Evolutionary conservation across 2,888 invertebrate species (phyloP).

Genomic region (Clitarchus hookeri): DNA sequence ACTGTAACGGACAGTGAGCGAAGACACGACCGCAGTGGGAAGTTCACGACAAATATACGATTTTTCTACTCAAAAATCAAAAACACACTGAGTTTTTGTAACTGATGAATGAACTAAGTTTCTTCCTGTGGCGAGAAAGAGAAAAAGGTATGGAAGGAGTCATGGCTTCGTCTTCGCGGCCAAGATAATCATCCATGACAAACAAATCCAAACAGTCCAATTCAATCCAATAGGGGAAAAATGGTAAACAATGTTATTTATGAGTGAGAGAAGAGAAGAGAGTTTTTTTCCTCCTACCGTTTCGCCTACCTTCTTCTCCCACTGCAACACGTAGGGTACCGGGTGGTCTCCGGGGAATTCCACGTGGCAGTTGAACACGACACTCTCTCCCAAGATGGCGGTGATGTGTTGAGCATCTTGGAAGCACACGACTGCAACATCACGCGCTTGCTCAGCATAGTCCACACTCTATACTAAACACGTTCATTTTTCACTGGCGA

Average conservation of each 20-base stretch:
- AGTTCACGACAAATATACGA: too few relatives aligned
- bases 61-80: too few relatives aligned
- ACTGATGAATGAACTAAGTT: background rate
- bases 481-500: too few relatives aligned
- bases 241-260: constrained; percentile 19
- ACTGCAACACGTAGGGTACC: constrained; percentile 97
- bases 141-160: background rate
- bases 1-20: too few relatives aligned
- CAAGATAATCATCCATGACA: constrained; percentile 15
- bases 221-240: constrained; percentile 17
- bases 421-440: constrained; percentile 69
- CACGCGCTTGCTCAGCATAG: background rate
- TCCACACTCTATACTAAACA: too few relatives aligned
- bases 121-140: background rate
- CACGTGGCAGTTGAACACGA: constrained; percentile 97
- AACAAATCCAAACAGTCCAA: constrained; percentile 24
- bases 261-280: constrained; percentile 24
- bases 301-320: constrained; percentile 99
- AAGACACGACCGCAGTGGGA: too few relatives aligned
- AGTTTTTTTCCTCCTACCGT: constrained; percentile 69
- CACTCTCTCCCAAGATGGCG: constrained; percentile 95
- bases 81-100: too few relatives aligned
- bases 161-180: background rate
- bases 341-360: constrained; percentile 95
- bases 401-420: constrained; percentile 96